Evolutionary conservation across 2,113 vertebrate species (phyloP), one percentile per base, ranked within the genome.

Genomic region (Plestiodon gilberti): DNA sequence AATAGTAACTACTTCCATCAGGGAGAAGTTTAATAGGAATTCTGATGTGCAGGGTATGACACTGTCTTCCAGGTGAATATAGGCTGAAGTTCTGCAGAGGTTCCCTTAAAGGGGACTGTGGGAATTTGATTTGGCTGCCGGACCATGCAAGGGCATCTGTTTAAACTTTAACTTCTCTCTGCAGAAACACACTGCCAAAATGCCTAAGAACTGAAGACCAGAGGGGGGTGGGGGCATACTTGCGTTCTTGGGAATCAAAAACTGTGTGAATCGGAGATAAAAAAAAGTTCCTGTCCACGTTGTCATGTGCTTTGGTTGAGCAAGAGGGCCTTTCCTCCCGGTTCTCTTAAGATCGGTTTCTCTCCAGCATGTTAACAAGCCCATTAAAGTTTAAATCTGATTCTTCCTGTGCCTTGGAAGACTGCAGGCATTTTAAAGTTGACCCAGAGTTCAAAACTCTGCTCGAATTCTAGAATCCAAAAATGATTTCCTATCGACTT

Each of bases 391-490:
- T 75, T 81, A 67, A 81, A 76, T 65, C 77, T 75, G 69, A 88
- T 81, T 82, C 71, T 78, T 84, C 67, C 67, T 81, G 28, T 57
- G 79, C 73, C 43, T 74, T 88, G 81, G 57, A 22, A 85, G 92
- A 88, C 84, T 89, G 85, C 77, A 1, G 75, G 79, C 65, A 1
- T 22, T 79, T 90, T 25, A 81, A 88, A 81, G 61, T 64, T 78
- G 89, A 75, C 90, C 70, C 67, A 4, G 43, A 89, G 87, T 89
- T 90, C 89, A 85, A n/a, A 81, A 71, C 77, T 84, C 93, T 89
- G 88, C 84, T 92, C 89, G 89, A 87, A 71, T 0, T 0, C 59
- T 78, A 81, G 85, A 35, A 93, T 90, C 55, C 80, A 79, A 70
- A 82, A 40, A 89, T 33, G 73, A 76, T 20, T 83, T 86, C 85